Conservation (phyloP, 2,113 vertebrate genomes). For the Fregata magnificens region DNA sequence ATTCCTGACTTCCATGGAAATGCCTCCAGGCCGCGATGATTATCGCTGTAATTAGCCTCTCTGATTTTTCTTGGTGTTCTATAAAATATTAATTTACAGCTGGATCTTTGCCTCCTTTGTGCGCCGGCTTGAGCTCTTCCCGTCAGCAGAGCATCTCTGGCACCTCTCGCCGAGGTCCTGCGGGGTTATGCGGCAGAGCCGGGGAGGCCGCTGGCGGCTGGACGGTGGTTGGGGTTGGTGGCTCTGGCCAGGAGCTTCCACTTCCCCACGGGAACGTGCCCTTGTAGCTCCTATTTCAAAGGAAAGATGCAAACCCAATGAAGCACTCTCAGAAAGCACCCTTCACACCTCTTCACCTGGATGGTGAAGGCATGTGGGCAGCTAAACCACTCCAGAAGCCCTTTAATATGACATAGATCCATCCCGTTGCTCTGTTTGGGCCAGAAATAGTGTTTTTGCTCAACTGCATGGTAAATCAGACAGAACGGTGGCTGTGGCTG, state of each 20-base stretch:
- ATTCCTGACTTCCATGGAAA: slow-evolving; percentile 56
- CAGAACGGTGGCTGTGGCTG: neutral
- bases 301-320: neutral
- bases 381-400: neutral
- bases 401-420: neutral
- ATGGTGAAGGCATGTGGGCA: neutral
- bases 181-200: neutral
- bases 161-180: neutral
- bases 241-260: neutral
- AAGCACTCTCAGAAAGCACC: neutral
- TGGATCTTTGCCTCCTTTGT: slow-evolving; percentile 58
- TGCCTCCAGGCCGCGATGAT: slow-evolving; percentile 48
- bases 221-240: neutral
- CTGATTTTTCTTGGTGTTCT: slow-evolving; percentile 64
- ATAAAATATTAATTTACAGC: slow-evolving; percentile 69
- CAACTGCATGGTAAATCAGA: neutral
- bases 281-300: neutral
- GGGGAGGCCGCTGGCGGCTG: neutral
- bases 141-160: neutral
- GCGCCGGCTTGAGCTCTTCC: neutral
- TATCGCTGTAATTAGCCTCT: slow-evolving; percentile 63
- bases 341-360: neutral
- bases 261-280: neutral
- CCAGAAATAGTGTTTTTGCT: neutral
- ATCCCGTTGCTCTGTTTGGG: neutral